Percentiles rank a stretch among this genome's conserved stretches.
phyloP scores from a whole-genome alignment of 2,888 invertebrate genomes.

The Orchestes rusci region DNA sequence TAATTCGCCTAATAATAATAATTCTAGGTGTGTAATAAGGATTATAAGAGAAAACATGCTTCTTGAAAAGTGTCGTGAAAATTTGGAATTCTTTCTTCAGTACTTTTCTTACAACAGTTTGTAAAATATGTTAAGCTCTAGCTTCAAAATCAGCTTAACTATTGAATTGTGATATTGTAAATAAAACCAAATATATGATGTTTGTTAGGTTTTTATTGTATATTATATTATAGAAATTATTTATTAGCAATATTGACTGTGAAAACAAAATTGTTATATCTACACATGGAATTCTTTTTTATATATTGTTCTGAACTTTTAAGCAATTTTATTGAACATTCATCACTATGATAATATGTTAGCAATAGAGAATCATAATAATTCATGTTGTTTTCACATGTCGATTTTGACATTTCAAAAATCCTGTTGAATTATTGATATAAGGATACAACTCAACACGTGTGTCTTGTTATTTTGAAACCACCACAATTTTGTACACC shows the following conservation, averaged over 20 bases:
- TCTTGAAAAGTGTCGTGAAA: too few species aligned
- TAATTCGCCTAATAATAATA: too few species aligned
- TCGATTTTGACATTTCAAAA: conserved; percentile 1
- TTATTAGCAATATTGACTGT: conserved; percentile 25
- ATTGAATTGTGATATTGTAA: conserved; percentile 44
- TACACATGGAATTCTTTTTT: conserved; percentile 5
- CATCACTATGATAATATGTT: neutral
- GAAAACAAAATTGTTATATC: conserved; percentile 21
- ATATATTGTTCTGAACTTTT: conserved; percentile 11
- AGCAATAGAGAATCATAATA: too few species aligned
- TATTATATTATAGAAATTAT: conserved; percentile 15
- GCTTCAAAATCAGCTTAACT: conserved; percentile 31
- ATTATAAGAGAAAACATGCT: too few species aligned
- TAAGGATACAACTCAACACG: conserved; percentile 13
- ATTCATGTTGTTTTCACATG: conserved; percentile 3
- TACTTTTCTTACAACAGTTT: too few species aligned
- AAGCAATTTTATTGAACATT: conserved; percentile 9
- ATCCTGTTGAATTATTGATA: conserved; percentile 8
- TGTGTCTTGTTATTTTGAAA: too few species aligned
- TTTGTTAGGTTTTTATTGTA: conserved; percentile 23
- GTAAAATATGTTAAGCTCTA: too few species aligned
- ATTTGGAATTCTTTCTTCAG: too few species aligned
- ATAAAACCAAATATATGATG: conserved; percentile 30
- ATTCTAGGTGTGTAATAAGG: too few species aligned
- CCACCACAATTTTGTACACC: too few species aligned